Evolutionary conservation across 2,888 invertebrate genomes (phyloP).

Genomic region (Trichopria drosophilae): DNA sequence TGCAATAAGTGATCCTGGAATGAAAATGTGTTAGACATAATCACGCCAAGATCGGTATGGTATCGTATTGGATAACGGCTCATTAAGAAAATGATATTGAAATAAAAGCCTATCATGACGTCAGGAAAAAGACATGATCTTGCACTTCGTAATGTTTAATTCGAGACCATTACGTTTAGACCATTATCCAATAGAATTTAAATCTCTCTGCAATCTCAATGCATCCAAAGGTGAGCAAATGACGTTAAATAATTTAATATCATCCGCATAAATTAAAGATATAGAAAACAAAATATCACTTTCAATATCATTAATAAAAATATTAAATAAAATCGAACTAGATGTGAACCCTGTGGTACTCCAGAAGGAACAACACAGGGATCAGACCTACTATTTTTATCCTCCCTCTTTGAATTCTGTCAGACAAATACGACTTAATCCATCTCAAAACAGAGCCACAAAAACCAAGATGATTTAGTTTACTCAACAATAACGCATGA

Average conservation of each 20-base stretch:
- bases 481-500: neutral
- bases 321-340: constrained; percentile 1
- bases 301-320: too few species aligned
- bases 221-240: neutral
- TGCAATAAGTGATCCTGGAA: too few species aligned
- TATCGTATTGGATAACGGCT: too few species aligned
- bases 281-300: neutral
- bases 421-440: constrained; percentile 1
- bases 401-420: constrained; percentile 4
- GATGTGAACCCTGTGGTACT: constrained; percentile 6
- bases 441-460: neutral
- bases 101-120: too few species aligned
- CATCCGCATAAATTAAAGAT: constrained; percentile 11
- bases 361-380: neutral
- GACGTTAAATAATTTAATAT: constrained; percentile 6
- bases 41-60: too few species aligned
- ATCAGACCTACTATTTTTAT: neutral
- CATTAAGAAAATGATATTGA: too few species aligned
- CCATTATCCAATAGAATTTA: neutral
- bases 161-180: neutral
- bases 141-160: constrained; percentile 5
- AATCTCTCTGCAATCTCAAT: neutral
- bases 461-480: constrained; percentile 8
- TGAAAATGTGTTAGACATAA: too few species aligned
- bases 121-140: constrained; percentile 7